Conservation (phyloP, 2,113 vertebrate species). For the Tenrec ecaudatus region DNA sequence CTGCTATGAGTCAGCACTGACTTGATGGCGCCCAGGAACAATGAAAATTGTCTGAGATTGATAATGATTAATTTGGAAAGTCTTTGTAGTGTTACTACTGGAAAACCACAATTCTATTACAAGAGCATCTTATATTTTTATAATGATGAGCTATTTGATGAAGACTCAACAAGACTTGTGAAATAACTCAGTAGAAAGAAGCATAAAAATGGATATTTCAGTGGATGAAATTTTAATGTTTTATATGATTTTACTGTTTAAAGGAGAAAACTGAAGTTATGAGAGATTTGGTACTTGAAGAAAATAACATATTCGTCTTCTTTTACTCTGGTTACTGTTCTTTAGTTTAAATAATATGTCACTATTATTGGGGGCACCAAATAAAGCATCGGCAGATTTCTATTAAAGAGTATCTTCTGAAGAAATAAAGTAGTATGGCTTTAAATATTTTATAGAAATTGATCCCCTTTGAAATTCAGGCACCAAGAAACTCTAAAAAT, state of each 20-base stretch:
- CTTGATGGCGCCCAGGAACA: too few relatives aligned
- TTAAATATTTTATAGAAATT: slow-evolving; percentile 9
- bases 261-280: neutral
- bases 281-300: neutral
- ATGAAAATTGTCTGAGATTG: neutral
- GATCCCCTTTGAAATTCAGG: too few relatives aligned
- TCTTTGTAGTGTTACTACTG: neutral
- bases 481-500: too few relatives aligned
- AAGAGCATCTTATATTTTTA: neutral
- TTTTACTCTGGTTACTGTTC: slow-evolving; percentile 33
- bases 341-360: slow-evolving; percentile 31
- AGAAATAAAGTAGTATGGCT: slow-evolving; percentile 52
- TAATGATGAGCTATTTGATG: neutral
- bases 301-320: slow-evolving; percentile 44
- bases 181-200: slow-evolving; percentile 21
- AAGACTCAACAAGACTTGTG: neutral
- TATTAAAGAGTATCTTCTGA: slow-evolving; percentile 57
- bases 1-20: too few relatives aligned
- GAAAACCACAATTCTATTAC: neutral
- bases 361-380: neutral
- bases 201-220: slow-evolving; percentile 21
- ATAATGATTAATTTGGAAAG: neutral
- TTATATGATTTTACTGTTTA: slow-evolving; percentile 32
- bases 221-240: slow-evolving; percentile 1
- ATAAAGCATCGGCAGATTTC: slow-evolving; percentile 35